A percentile compares a stretch with the other conserved stretches of the same genome.
phyloP scores from a whole-genome alignment of 92 coral and sea anemone species.

The Parazoanthus darwini region DNA sequence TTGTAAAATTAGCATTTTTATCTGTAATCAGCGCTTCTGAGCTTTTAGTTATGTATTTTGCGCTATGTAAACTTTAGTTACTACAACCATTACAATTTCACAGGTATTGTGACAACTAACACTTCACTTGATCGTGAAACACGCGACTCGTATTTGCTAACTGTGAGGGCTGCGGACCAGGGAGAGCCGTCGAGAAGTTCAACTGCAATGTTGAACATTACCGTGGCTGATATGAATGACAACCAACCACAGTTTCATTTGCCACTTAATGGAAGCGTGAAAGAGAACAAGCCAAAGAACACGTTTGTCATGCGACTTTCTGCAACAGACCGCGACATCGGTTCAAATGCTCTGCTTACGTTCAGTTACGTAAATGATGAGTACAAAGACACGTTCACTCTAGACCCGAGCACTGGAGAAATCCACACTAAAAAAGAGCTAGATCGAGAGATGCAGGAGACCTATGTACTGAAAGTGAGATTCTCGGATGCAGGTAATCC shows the following conservation, averaged over 20 bases:
- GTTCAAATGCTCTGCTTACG: slow-evolving; percentile 68
- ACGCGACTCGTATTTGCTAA: slow-evolving; percentile 55
- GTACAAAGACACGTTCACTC: slow-evolving; percentile 57
- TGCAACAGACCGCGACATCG: slow-evolving; percentile 84
- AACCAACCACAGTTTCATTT: slow-evolving; percentile 67
- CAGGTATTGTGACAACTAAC: slow-evolving; percentile 79
- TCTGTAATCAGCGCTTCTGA: too few relatives aligned
- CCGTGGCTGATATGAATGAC: slow-evolving; percentile 81
- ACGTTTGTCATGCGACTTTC: slow-evolving; percentile 70
- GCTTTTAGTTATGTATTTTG: too few relatives aligned
- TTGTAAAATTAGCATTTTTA: too few relatives aligned
- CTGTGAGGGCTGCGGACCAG: slow-evolving; percentile 68
- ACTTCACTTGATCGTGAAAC: slow-evolving; percentile 71
- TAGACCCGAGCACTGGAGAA: slow-evolving; percentile 68
- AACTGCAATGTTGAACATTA: slow-evolving; percentile 58
- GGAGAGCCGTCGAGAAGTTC: slow-evolving; percentile 68
- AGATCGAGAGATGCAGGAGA: slow-evolving; percentile 84
- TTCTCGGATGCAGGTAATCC: slow-evolving; percentile 85
- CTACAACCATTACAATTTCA: background rate
- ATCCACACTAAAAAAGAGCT: slow-evolving; percentile 62
- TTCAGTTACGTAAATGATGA: slow-evolving; percentile 60
- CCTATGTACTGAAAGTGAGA: slow-evolving; percentile 61
- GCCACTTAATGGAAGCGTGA: slow-evolving; percentile 71
- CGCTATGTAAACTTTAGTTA: too few relatives aligned
- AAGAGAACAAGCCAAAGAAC: slow-evolving; percentile 75